phyloP scores from a whole-genome alignment of 1,140 invertebrate genomes.

The Cryptotermes secundus region DNA sequence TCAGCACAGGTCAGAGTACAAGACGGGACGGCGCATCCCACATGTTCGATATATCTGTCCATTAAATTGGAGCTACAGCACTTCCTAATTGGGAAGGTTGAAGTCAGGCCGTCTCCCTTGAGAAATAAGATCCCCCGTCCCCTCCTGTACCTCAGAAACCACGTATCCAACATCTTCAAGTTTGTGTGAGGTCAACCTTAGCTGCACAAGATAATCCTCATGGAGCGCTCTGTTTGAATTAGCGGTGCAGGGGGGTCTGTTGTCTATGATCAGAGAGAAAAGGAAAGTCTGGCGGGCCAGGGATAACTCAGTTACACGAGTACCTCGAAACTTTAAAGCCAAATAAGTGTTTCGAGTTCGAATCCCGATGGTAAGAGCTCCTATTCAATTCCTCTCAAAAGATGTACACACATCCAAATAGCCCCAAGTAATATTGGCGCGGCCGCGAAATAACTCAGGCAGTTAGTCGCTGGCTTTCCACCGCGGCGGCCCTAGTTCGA shows the following conservation, averaged over 20 bases:
- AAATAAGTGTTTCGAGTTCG: background rate
- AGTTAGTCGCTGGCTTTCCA: no score
- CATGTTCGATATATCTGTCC: constrained; percentile 19
- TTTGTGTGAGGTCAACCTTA: constrained; percentile 15
- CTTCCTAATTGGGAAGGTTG: constrained; percentile 6
- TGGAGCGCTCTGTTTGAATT: constrained; percentile 6
- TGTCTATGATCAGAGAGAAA: background rate
- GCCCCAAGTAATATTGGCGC: no score
- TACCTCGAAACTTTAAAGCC: background rate
- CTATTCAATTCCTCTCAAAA: background rate
- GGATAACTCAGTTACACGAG: background rate
- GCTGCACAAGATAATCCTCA: constrained; percentile 8
- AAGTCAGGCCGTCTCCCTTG: constrained; percentile 1
- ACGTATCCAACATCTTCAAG: constrained; percentile 16
- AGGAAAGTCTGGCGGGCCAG: background rate
- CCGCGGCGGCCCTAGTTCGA: no score
- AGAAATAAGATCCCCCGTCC: background rate
- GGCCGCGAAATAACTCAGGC: no score
- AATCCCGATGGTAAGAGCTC: background rate
- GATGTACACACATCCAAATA: no score
- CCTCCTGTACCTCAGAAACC: background rate
- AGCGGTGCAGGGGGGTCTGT: background rate
- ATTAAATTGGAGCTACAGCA: background rate
- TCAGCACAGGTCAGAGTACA: background rate
- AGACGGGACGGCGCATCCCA: background rate